Evolutionary conservation across 2,797 vertebrate genomes (phyloP).

Genomic region (Limosa lapponica): DNA sequence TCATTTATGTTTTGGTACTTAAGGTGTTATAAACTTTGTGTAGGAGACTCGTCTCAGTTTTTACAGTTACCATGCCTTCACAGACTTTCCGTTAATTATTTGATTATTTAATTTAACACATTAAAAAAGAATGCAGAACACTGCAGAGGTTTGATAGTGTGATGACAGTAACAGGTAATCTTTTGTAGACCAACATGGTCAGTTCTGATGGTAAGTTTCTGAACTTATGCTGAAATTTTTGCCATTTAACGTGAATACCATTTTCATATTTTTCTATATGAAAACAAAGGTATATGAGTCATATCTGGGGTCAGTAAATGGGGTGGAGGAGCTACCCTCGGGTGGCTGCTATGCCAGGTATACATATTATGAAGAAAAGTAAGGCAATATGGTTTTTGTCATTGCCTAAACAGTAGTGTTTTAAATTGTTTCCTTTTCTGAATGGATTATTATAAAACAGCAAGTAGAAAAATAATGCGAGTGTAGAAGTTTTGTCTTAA

Average conservation of each 20-base stretch:
- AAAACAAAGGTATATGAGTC: background rate
- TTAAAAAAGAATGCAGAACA: conserved; percentile 38
- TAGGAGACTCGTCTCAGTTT: background rate
- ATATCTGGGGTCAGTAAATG: background rate
- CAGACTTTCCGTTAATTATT: conserved; percentile 1
- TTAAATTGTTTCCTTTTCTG: background rate
- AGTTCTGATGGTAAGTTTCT: background rate
- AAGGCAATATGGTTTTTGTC: background rate
- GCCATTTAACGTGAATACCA: background rate
- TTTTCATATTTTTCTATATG: background rate
- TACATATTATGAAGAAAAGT: background rate
- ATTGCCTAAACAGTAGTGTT: background rate
- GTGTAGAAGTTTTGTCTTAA: background rate
- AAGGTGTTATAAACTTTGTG: background rate
- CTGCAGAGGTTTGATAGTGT: background rate
- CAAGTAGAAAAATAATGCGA: background rate
- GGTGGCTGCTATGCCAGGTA: background rate
- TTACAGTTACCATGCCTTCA: background rate
- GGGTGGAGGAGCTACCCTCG: background rate
- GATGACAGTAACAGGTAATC: background rate
- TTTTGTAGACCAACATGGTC: background rate
- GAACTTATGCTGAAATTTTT: background rate
- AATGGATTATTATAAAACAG: background rate
- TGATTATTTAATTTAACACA: conserved; percentile 36
- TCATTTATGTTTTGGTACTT: background rate